Percentiles rank a stretch among this genome's conserved stretches.
Conservation (phyloP, 2,797 vertebrate species). For the Amniataba percoides region DNA sequence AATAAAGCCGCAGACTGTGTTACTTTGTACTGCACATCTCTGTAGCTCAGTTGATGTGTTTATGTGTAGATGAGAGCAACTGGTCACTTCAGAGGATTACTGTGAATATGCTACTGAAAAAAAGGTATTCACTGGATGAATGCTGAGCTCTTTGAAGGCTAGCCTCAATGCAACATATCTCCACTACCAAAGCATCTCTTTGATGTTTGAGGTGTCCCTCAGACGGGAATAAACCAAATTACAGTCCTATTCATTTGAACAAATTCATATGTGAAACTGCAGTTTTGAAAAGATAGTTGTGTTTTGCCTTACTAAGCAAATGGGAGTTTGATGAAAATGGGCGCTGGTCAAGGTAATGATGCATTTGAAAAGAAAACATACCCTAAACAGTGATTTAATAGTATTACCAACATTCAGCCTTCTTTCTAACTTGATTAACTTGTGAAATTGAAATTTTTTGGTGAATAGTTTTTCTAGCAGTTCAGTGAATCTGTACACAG, state of each 20-base stretch:
- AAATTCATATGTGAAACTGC: conserved; percentile 25
- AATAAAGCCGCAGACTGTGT: conserved; percentile 28
- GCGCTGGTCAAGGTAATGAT: background rate
- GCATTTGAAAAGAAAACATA: background rate
- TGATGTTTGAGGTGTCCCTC: conserved; percentile 72
- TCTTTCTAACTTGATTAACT: background rate
- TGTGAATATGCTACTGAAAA: conserved; percentile 66
- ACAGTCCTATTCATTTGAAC: conserved; percentile 33
- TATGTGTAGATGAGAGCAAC: conserved; percentile 76
- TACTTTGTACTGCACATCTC: conserved; percentile 42
- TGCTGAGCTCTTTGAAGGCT: conserved; percentile 82
- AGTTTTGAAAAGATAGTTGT: background rate
- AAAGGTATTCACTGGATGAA: conserved; percentile 74
- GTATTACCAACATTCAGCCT: background rate
- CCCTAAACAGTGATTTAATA: background rate
- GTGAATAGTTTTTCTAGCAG: background rate
- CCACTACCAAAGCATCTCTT: conserved; percentile 81
- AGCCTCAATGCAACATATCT: conserved; percentile 78
- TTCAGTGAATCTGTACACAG: background rate
- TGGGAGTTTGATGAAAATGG: background rate
- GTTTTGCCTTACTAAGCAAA: background rate
- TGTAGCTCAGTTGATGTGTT: conserved; percentile 57
- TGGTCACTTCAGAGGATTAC: conserved; percentile 80
- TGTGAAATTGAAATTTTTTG: background rate
- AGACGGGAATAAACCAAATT: conserved; percentile 48